Conservation (phyloP, 2,797 vertebrate genomes). For the Brachyrhaphis roseni region DNA sequence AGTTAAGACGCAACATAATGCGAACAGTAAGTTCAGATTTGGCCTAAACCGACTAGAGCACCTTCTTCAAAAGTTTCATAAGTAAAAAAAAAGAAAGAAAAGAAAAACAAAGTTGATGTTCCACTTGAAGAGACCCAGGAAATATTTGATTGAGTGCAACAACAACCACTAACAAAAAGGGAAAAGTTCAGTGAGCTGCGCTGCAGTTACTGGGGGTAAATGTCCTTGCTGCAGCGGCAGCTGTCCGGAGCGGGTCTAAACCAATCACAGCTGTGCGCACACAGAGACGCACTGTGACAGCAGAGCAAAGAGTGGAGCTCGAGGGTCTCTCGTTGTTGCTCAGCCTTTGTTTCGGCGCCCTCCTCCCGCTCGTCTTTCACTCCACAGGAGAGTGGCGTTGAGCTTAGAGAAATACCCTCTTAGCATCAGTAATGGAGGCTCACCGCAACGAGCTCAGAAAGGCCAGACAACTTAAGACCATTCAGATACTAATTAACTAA, state of each 20-base stretch:
- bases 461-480: slow-evolving; percentile 66
- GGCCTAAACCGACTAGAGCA: no score
- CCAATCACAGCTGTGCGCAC: slow-evolving; percentile 40
- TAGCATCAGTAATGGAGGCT: slow-evolving; percentile 70
- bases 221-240: slow-evolving; percentile 2
- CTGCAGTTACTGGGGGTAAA: not conserved
- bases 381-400: slow-evolving; percentile 47
- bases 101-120: not conserved
- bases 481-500: slow-evolving; percentile 75
- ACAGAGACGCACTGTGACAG: slow-evolving; percentile 24
- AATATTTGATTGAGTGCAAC: not conserved
- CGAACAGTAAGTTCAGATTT: no score
- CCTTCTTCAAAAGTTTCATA: not conserved
- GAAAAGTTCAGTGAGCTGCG: not conserved
- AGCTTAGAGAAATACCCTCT: slow-evolving; percentile 47
- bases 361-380: slow-evolving; percentile 62
- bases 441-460: slow-evolving; percentile 39
- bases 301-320: slow-evolving; percentile 34
- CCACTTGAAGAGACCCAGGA: not conserved
- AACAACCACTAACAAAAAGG: not conserved
- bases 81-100: not conserved
- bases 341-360: slow-evolving; percentile 64
- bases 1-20: not conserved
- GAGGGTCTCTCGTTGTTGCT: slow-evolving; percentile 48
- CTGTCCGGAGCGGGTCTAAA: slow-evolving; percentile 35